phyloP scores from a whole-genome alignment of 2,797 vertebrate genomes.

The Phaenicophaeus curvirostris region DNA sequence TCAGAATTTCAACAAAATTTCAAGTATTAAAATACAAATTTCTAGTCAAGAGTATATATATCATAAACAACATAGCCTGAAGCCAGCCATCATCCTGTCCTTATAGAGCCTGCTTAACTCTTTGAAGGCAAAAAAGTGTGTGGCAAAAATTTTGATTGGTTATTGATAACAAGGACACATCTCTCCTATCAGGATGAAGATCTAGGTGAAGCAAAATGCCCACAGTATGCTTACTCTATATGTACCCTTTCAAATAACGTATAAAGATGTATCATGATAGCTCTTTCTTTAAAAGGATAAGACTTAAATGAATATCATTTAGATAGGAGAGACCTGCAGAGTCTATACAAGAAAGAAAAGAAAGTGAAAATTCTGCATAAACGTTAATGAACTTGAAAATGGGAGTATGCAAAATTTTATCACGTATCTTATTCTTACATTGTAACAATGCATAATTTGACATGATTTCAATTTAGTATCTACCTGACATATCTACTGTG shows the following conservation, averaged over 20 bases:
- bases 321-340: neutral
- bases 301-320: neutral
- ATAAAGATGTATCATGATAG: neutral
- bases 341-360: neutral
- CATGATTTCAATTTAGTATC: constrained; percentile 50
- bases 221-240: neutral
- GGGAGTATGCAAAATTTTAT: neutral
- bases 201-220: neutral
- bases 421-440: constrained; percentile 6
- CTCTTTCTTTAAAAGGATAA: neutral
- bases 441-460: neutral
- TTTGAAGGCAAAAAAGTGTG: neutral
- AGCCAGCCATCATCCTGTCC: neutral
- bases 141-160: neutral
- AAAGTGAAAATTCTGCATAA: neutral
- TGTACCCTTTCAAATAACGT: neutral
- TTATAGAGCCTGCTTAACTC: neutral
- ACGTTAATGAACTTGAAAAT: neutral
- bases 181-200: neutral
- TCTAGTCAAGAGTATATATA: neutral
- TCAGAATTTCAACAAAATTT: neutral
- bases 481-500: constrained; percentile 13
- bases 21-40: neutral
- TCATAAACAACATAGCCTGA: neutral
- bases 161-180: neutral